These are phyloP conservation scores for Hemaris fuciformis DNA, from an alignment of 2,888 invertebrate species.

Conservation along the genomic window DNA sequence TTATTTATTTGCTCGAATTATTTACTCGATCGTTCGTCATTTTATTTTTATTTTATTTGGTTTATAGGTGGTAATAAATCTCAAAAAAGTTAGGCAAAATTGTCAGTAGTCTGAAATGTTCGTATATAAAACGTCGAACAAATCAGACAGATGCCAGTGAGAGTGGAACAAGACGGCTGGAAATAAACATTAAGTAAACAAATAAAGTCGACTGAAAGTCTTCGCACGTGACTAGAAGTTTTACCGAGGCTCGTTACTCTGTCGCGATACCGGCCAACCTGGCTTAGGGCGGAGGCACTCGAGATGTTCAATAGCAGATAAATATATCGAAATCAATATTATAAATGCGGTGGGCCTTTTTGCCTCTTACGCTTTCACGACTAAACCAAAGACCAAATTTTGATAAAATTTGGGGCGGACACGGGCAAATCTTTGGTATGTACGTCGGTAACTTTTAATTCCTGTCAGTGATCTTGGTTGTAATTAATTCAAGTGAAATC, in stretches of 20 bases:
- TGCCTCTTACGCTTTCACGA: too few relatives aligned
- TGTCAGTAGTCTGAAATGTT: background rate
- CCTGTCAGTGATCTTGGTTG: too few relatives aligned
- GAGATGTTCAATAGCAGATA: background rate
- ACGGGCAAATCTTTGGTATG: too few relatives aligned
- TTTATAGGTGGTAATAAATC: background rate
- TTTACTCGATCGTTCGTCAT: too few relatives aligned
- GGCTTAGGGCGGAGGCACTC: background rate
- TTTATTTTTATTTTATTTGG: too few relatives aligned
- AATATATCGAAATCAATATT: background rate
- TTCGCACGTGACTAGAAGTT: slow-evolving; percentile 54
- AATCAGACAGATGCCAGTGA: slow-evolving; percentile 33
- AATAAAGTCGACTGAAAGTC: slow-evolving; percentile 48
- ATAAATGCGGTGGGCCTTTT: too few relatives aligned
- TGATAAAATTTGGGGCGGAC: too few relatives aligned
- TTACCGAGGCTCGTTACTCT: slow-evolving; percentile 32
- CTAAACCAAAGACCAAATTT: too few relatives aligned
- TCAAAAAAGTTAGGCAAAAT: background rate
- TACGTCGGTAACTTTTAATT: too few relatives aligned
- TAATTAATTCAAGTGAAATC: too few relatives aligned
- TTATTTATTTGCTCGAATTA: too few relatives aligned
- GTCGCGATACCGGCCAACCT: background rate
- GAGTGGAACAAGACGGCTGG: slow-evolving; percentile 38
- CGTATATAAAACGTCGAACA: slow-evolving; percentile 1
- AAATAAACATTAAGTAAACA: slow-evolving; percentile 47